A percentile compares a stretch with the other conserved stretches of the same genome.
Conservation (phyloP, 2,888 invertebrate genomes). For the Parnassius orleans region DNA sequence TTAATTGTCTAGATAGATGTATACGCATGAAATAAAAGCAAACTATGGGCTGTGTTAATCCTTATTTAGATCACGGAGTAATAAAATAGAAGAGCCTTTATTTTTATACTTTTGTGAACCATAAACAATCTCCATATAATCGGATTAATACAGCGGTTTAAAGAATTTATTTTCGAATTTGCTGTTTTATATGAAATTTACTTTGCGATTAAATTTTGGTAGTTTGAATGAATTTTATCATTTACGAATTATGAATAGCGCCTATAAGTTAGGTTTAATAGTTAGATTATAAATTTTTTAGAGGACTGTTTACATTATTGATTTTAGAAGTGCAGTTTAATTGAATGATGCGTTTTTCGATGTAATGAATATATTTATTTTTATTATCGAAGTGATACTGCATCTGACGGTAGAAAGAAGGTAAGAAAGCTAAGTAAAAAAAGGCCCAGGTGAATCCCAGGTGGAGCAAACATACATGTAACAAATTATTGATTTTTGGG, state of each 20-base stretch:
- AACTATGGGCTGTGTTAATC: neutral
- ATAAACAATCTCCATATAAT: constrained; percentile 6
- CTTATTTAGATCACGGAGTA: constrained; percentile 4
- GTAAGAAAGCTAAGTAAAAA: no score
- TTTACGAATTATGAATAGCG: neutral
- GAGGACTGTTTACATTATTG: neutral
- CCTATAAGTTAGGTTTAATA: no score
- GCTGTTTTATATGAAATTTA: neutral
- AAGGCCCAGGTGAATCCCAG: no score
- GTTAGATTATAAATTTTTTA: no score
- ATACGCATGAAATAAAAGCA: no score
- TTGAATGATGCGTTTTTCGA: no score
- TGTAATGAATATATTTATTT: neutral
- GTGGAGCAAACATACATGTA: no score
- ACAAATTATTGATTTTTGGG: no score
- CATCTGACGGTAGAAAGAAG: no score
- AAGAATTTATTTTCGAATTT: constrained; percentile 3
- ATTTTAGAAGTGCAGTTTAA: neutral
- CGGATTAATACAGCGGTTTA: constrained; percentile 12
- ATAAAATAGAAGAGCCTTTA: constrained; percentile 2
- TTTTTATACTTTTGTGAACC: constrained; percentile 1
- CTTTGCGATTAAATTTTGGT: neutral
- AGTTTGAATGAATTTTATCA: neutral
- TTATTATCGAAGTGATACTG: neutral
- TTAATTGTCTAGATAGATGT: no score